Evolutionary conservation across 2,113 vertebrate species (phyloP), one percentile per base, ranked within the genome.

Genomic region (Actenoides hombroni): DNA sequence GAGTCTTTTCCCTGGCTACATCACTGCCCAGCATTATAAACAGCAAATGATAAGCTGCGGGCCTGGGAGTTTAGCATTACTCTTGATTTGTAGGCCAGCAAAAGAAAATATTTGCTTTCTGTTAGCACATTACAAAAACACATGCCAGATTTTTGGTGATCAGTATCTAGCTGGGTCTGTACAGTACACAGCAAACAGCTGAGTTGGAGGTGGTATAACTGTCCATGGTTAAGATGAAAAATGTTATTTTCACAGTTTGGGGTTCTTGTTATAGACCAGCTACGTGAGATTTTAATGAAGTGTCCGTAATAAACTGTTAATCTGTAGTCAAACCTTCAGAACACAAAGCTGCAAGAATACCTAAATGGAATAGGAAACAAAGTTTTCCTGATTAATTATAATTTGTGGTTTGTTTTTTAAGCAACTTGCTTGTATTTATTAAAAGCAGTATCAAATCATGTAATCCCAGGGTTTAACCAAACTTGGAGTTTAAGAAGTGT

Each of bases 1-100:
- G 40, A 42, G 51, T 15, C 16, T 76, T 81, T 84, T 59, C 69
- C 15, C 20, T 59, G 42, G 21, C 46, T 44, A 6, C 26, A 23
- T 24, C 37, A 8, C 37, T 59, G 13, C 20, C 74, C 37, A 69
- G 13, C 46, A 46, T 5, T 53, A 6, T 11, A 35, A 67, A 31
- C 35, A 71, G 80, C 37, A 39, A 54, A 51, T 1, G 0, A 9
- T 17, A 9, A 0, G 2, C 26, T 63, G 51, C 53, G 28, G 17
- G 11, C 65, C 86, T 82, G 33, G 68, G 46, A 37, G 25, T 31
- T 31, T 31, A 26, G 35, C 21, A 5, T 65, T 39, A 40, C 19
- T 54, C 37, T 81, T 54, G 21, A 13, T 83, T 61, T 78, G 40
- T 44, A 67, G 56, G 39, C 23, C 59, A 90, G 59, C 33, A 81